Base-by-base conservation (phyloP, 2,113 vertebrate genomes). In the Maccullochella peelii region DNA sequence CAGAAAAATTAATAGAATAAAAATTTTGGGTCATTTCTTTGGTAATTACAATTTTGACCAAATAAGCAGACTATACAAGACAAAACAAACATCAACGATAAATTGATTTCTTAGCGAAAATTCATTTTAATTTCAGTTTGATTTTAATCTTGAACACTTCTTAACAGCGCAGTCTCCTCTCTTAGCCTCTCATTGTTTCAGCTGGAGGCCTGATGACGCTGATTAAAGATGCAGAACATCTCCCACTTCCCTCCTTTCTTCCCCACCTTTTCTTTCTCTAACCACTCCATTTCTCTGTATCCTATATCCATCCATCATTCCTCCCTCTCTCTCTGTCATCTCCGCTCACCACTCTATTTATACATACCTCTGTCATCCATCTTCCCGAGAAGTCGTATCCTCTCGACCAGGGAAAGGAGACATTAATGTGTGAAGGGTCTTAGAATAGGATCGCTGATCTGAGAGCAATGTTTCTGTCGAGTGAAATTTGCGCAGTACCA, bases 311-410 rank as follows among this genome's bases (percentile, higher is more conserved):
- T 92, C 86, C 84, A 81, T 93, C 86, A 86, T 44, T 20, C 50
- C 59, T 68, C 70, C 23, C 58, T 62, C 47, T 54, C 70, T 73
- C 77, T 83, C 42, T 73, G 80, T 63, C 81, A 61, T 58, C 23
- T 77, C 85, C 2, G 18, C 66, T 86, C 77, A 71, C 76, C 40
- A 21, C 82, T 89, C 90, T 94, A 94, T 92, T 89, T 92, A 87
- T 93, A 92, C 78, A 58, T 49, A 80, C 82, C 80, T 88, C 81
- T 68, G n/a, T 86, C 92, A 91, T 95, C 78, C 79, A 89, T 94
- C 91, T 94, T 93, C 80, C 63, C 70, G 55, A 88, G 61, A 65
- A 80, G 89, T 83, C 76, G 65, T 66, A 58, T 77, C 71, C 86
- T 83, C 86, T 88, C 18, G 47, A 75, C 87, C 73, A 75, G 20